Base-by-base conservation (phyloP, 2,113 vertebrate genomes). In the Python bivittatus region DNA sequence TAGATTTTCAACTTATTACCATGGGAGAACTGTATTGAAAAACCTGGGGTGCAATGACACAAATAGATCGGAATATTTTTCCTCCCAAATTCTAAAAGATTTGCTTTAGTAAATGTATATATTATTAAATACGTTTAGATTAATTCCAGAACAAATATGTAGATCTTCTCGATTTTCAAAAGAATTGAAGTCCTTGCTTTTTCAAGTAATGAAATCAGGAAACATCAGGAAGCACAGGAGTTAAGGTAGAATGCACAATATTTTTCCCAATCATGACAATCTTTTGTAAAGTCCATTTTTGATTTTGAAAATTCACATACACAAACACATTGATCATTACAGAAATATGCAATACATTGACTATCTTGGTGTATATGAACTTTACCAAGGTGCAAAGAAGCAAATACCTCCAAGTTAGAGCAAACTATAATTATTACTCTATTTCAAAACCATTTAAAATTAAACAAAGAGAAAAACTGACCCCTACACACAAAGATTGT, bases 381-480 rank as follows among this genome's bases (percentile, higher is more conserved):
- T n/a, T 7, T 0, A 10, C 13, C 89, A 54, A 4, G 10, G 0
- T 1, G 2, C 0, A 6, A 84, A n/a, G n/a, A 3, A 0, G 27
- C 22, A 6, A 13, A 0, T 72, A 27, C 15, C 54, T 0, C 0
- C 9, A 33, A 58, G 1, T 54, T 0, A 1, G 20, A 38, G 48
- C 58, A 0, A 15, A 58, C 60, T 58, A 83, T 15, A 0, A 68
- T 96, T 84, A 95, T 92, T 83, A 96, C 68, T 94, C 52, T 42
- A 93, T 91, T 96, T 92, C 94, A 92, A 92, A 92, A 91, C 93
- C 93, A 61, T 86, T 89, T 86, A 29, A 84, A 97, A 96, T 88
- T 42, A 94, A 97, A 97, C 96, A 97, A 97, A 96, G 96, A 95
- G 96, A 96, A 98, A 97, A 97, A 98, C 97, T 96, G 94, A 95